Evolutionary conservation across 2,113 vertebrate genomes (phyloP), one percentile per base, ranked within the genome.

Genomic region (Chaetodon trifascialis): DNA sequence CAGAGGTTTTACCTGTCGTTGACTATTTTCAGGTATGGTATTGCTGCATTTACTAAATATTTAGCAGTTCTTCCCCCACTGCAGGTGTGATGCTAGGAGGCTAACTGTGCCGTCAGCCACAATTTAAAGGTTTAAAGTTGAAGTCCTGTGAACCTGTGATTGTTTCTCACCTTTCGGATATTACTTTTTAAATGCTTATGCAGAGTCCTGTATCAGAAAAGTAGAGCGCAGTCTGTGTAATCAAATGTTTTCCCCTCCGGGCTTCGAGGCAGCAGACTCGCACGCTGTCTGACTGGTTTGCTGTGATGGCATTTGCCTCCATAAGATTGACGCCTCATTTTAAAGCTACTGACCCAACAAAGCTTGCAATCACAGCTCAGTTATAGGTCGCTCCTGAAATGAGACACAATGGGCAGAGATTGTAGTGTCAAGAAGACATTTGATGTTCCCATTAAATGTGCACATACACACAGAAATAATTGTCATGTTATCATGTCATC

Each of bases 251-350:
- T 9, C 52, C 52, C 40, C 25, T 59, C 49, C 60, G 10, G n/a
- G 30, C 59, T 75, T 55, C 8, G 5, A 58, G 12, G 23, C 23
- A 58, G 6, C 23, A 79, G 79, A 52, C 6, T 84, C 51, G 75
- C n/a, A 47, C 40, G 34, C 49, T 40, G 25, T 67, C 38, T 62
- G 59, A 42, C 30, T 42, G 34, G 25, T n/a, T 80, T 47, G 21
- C 15, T 64, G 14, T 76, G 46, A 80, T 81, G 42, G 60, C 10
- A 42, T 83, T 58, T 51, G 6, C 15, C 15, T 66, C 10, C 0
- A 40, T 42, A 34, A 34, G 52, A 56, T 15, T 68, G 17, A 79
- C 76, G 25, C 34, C 25, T 80, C 44, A n/a, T 19, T 60, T 63
- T 30, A 8, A 64, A 66, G 56, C 36, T 36, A 65, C 46, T 56